Conservation (phyloP, 2,113 vertebrate species). For the Pomatostomus ruficeps region DNA sequence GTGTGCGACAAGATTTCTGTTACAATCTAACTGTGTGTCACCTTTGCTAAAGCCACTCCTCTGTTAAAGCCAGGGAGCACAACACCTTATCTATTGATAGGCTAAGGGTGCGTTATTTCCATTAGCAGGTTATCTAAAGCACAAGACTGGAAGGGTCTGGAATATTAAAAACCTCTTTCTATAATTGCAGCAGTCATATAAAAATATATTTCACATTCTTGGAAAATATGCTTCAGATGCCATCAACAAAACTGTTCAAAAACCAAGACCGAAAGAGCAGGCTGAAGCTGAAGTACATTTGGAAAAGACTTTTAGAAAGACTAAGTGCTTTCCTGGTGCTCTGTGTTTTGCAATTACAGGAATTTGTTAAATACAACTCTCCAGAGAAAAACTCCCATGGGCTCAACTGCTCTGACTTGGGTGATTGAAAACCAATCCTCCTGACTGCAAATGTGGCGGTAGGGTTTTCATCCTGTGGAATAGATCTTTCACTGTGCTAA, state of each 20-base stretch:
- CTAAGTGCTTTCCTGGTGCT: not conserved
- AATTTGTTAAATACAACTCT: not conserved
- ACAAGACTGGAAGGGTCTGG: not conserved
- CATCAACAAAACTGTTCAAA: not conserved
- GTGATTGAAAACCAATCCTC: not conserved
- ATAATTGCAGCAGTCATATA: not conserved
- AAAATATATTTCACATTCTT: not conserved
- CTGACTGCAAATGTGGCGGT: not conserved
- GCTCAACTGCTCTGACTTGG: not conserved
- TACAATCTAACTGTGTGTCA: not conserved
- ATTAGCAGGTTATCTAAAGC: not conserved
- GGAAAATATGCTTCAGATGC: not conserved
- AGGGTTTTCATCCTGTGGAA: not conserved
- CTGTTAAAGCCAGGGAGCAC: not conserved
- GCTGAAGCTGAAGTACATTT: not conserved
- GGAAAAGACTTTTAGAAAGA: not conserved
- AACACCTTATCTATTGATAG: not conserved
- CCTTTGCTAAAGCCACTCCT: not conserved
- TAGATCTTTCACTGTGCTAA: not conserved
- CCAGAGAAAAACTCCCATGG: not conserved
- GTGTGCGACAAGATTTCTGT: not conserved
- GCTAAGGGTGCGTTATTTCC: not conserved
- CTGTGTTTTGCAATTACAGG: not conserved
- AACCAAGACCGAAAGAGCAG: not conserved
- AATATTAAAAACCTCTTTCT: not conserved